Conservation (phyloP, 2,888 invertebrate genomes). For the Calameuta idolon region DNA sequence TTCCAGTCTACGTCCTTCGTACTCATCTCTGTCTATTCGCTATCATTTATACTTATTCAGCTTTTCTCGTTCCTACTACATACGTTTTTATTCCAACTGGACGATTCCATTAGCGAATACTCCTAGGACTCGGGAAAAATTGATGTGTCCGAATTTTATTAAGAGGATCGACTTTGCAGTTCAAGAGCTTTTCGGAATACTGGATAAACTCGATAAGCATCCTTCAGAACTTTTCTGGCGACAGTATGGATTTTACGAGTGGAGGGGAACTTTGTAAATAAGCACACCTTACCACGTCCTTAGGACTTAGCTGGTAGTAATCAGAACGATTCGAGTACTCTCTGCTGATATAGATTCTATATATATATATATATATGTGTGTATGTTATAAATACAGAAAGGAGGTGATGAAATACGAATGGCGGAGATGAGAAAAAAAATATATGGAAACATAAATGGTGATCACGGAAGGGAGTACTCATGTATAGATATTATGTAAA, state of each 20-base stretch:
- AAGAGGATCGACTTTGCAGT: not conserved
- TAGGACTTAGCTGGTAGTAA: not conserved
- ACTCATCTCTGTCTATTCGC: not conserved
- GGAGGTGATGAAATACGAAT: not conserved
- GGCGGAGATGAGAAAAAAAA: not conserved
- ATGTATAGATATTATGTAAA: not conserved
- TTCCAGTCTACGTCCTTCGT: not conserved
- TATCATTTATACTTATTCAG: not conserved
- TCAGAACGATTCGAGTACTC: not conserved
- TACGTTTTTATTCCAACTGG: not conserved
- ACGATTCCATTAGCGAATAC: not conserved
- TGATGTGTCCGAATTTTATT: not conserved
- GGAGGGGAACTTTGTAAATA: not conserved
- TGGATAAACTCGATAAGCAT: not conserved
- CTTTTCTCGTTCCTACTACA: not conserved
- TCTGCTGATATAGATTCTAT: not conserved
- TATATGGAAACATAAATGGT: not conserved
- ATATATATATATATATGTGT: too few relatives aligned
- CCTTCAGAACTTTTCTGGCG: not conserved
- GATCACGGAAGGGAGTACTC: not conserved
- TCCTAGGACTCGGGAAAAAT: not conserved
- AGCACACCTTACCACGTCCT: not conserved
- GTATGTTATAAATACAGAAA: not conserved
- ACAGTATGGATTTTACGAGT: not conserved
- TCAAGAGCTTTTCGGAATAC: not conserved